phyloP scores from a whole-genome alignment of 2,888 invertebrate genomes.

The Gymnosoma rotundatum region DNA sequence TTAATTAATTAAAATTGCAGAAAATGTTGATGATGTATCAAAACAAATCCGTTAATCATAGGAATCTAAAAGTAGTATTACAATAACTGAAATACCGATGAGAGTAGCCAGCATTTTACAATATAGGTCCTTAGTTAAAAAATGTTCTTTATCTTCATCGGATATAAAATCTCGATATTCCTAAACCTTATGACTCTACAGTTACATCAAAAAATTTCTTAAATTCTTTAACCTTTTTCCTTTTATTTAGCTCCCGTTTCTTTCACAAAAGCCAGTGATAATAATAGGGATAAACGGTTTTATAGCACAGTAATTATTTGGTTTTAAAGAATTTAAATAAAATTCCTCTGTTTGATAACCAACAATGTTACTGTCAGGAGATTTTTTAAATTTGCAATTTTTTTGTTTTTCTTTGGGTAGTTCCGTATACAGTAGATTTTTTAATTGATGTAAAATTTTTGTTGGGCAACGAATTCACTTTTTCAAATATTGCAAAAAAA shows the following conservation, averaged over 20 bases:
- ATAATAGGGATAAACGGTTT: conserved; percentile 1
- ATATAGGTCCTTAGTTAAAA: conserved; percentile 10
- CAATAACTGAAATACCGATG: neutral
- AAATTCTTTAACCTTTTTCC: conserved; percentile 19
- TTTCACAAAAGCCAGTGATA: conserved; percentile 21
- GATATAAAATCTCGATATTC: conserved; percentile 1
- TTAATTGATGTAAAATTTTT: conserved; percentile 34
- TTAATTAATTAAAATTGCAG: neutral
- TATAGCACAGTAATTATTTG: conserved; percentile 4
- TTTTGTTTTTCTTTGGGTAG: neutral
- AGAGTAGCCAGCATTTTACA: conserved; percentile 18
- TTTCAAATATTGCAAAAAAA: conserved; percentile 21
- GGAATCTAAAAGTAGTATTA: conserved; percentile 1
- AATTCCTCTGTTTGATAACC: neutral
- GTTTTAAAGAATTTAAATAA: neutral
- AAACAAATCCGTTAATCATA: conserved; percentile 8
- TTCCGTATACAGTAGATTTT: neutral
- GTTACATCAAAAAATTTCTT: conserved; percentile 37
- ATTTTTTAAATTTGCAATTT: conserved; percentile 9
- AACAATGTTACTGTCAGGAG: neutral
- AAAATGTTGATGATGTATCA: neutral
- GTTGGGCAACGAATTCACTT: conserved; percentile 12
- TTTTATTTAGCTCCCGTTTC: conserved; percentile 6
- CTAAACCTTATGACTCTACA: conserved; percentile 17
- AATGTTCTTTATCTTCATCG: conserved; percentile 3